A percentile compares a stretch with the other conserved stretches of the same genome.
Evolutionary conservation across 2,113 vertebrate genomes (phyloP).

Genomic region (Erpornis zantholeuca): DNA sequence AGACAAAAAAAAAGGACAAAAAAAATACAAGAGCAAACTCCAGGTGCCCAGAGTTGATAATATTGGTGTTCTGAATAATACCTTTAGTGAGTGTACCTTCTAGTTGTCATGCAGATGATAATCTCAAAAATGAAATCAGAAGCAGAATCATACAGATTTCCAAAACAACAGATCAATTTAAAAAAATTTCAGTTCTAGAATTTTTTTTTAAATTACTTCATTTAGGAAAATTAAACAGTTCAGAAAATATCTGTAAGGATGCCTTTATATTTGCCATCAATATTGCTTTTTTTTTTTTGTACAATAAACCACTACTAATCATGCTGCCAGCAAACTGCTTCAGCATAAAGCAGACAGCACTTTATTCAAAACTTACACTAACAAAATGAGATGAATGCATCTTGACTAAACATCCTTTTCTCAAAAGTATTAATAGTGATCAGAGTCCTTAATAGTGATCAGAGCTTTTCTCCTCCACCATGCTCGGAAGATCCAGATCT

Average conservation of each 20-base stretch:
- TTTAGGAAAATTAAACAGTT: background rate
- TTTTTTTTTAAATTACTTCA: background rate
- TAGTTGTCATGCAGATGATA: background rate
- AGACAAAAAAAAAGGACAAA: background rate
- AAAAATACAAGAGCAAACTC: background rate
- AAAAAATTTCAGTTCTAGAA: background rate
- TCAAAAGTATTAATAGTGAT: background rate
- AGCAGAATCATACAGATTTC: background rate
- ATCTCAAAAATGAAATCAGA: background rate
- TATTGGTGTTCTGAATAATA: background rate
- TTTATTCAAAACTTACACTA: background rate
- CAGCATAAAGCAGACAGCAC: background rate
- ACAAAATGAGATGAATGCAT: background rate
- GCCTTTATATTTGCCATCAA: background rate
- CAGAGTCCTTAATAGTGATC: background rate
- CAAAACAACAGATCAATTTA: background rate
- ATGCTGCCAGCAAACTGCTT: background rate
- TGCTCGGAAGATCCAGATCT: background rate
- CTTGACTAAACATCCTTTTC: background rate
- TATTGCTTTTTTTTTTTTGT: background rate
- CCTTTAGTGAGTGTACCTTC: background rate
- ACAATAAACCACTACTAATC: background rate
- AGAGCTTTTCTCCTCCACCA: background rate
- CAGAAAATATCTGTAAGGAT: background rate
- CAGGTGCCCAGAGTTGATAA: background rate